Percentiles rank a stretch among this genome's conserved stretches.
phyloP scores from a whole-genome alignment of 1,140 invertebrate genomes.

The Chironomus striatipennis region DNA sequence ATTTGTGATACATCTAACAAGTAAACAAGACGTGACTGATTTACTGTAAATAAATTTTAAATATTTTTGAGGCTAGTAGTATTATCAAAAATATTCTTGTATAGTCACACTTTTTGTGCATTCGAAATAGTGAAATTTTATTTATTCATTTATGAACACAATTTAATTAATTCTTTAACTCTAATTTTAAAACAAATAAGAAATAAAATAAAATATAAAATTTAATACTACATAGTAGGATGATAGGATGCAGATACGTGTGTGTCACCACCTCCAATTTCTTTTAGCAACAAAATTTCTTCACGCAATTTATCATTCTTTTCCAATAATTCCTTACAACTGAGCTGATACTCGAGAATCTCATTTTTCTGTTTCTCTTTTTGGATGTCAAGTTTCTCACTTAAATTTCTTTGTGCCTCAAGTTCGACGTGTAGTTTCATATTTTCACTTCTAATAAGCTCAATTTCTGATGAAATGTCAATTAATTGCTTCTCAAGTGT shows the following conservation, averaged over 20 bases:
- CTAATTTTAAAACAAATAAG: neutral
- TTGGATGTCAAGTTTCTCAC: neutral
- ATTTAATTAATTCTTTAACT: too few species aligned
- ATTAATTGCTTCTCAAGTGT: neutral
- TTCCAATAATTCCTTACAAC: neutral
- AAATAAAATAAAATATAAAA: neutral
- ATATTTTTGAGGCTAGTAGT: too few species aligned
- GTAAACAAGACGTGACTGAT: too few species aligned
- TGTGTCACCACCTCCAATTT: neutral
- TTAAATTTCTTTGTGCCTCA: neutral
- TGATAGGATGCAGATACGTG: conserved; percentile 5
- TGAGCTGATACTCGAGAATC: neutral
- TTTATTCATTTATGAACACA: neutral
- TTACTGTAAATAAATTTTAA: too few species aligned
- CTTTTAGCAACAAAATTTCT: neutral
- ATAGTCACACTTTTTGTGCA: neutral
- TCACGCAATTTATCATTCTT: conserved; percentile 15
- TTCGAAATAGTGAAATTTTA: neutral
- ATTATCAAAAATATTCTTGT: too few species aligned
- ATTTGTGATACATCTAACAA: too few species aligned
- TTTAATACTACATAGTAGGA: conserved; percentile 1
- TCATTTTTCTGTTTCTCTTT: neutral
- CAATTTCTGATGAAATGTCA: conserved; percentile 1
- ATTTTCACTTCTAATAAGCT: neutral
- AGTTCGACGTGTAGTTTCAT: neutral